A percentile compares a stretch with the other conserved stretches of the same genome.
Evolutionary conservation across 2,888 invertebrate genomes (phyloP).

Genomic region (Formica aserva): DNA sequence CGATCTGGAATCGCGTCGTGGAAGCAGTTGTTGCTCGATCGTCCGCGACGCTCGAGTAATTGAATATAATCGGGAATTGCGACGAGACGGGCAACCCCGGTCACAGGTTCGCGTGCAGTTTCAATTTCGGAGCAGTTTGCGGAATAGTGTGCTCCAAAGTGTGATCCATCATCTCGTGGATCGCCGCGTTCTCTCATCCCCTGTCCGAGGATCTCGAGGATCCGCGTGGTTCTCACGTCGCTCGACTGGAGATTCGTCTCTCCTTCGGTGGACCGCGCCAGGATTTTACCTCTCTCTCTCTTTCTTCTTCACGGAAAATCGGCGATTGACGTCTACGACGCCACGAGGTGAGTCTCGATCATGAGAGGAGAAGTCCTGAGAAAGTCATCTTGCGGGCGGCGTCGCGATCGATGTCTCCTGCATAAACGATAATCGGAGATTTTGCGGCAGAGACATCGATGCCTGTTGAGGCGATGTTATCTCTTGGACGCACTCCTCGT

Average conservation of each 20-base stretch:
- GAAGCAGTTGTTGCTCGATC: conserved; percentile 77
- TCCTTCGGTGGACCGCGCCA: neutral
- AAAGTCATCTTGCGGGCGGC: conserved; percentile 12
- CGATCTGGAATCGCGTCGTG: conserved; percentile 82
- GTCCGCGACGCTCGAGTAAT: conserved; percentile 69
- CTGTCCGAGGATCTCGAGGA: neutral
- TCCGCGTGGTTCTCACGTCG: conserved; percentile 28
- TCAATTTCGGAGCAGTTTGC: conserved; percentile 1
- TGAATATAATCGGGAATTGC: neutral
- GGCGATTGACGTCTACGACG: neutral
- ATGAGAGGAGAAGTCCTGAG: neutral
- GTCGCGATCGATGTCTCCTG: conserved; percentile 33
- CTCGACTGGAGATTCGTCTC: neutral
- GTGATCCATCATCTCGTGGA: conserved; percentile 7
- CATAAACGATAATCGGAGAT: conserved; percentile 21
- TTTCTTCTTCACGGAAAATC: neutral
- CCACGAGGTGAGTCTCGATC: conserved; percentile 28
- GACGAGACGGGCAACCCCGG: neutral
- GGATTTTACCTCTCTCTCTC: no score
- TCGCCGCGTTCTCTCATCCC: neutral
- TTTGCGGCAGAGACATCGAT: conserved; percentile 44
- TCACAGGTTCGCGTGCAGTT: neutral
- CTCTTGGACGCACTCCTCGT: neutral
- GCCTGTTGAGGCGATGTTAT: conserved; percentile 8
- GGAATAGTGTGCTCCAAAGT: conserved; percentile 32